A percentile compares a stretch with the other conserved stretches of the same genome.
Evolutionary conservation across 1,140 invertebrate genomes (phyloP).

Genomic region (Tetramorium parvispinum): DNA sequence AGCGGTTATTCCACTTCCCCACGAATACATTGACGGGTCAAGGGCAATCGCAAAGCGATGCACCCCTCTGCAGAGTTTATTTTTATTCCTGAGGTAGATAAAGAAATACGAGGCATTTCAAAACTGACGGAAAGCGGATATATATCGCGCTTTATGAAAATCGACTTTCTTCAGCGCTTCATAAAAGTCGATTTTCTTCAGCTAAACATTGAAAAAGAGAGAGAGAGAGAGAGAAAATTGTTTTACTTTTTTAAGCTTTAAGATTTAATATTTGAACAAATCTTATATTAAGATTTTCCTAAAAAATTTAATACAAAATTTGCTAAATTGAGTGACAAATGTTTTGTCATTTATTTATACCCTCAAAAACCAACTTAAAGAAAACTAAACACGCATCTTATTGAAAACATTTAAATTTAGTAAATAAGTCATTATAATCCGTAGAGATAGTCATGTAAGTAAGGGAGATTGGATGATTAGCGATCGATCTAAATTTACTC

Average conservation of each 20-base stretch:
- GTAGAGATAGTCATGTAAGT: background rate
- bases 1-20: conserved; percentile 48
- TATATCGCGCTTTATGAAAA: background rate
- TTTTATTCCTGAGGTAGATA: conserved; percentile 36
- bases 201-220: background rate
- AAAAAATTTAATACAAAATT: background rate
- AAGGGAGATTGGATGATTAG: conserved; percentile 15
- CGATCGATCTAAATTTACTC: conserved; percentile 55
- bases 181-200: background rate
- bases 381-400: background rate
- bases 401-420: background rate
- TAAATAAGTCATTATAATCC: conserved; percentile 6
- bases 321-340: background rate
- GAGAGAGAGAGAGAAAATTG: background rate
- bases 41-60: conserved; percentile 55
- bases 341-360: background rate
- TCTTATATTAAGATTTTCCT: background rate
- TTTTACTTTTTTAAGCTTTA: background rate
- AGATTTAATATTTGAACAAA: background rate
- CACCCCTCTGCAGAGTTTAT: conserved; percentile 40
- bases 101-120: background rate
- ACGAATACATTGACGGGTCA: conserved; percentile 67
- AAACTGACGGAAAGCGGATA: background rate
- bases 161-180: background rate
- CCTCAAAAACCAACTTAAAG: background rate